phyloP scores from a whole-genome alignment of 2,797 vertebrate genomes.

The Malurus splendens region DNA sequence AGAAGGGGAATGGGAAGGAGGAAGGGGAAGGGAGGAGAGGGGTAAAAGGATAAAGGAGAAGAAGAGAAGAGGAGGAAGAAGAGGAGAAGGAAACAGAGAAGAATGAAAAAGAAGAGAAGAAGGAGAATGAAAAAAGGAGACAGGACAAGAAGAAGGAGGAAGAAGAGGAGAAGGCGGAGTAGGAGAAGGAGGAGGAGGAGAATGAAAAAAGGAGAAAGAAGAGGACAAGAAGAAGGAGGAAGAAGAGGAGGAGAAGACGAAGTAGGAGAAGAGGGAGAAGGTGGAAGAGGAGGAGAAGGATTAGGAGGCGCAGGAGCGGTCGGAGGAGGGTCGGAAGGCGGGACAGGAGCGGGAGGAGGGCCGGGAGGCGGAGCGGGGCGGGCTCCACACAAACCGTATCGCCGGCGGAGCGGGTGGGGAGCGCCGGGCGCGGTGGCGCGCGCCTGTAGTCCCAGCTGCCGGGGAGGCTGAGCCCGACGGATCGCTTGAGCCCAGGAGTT shows the following conservation, averaged over 20 bases:
- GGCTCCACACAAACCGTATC: too few relatives aligned
- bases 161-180: too few relatives aligned
- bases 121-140: neutral
- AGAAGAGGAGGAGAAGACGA: rapidly evolving
- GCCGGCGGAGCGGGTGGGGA: rapidly evolving
- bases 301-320: neutral
- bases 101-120: too few relatives aligned
- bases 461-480: slow-evolving; percentile 71
- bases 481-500: slow-evolving; percentile 74
- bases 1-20: neutral
- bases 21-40: rapidly evolving
- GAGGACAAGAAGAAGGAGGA: rapidly evolving
- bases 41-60: too few relatives aligned
- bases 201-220: too few relatives aligned
- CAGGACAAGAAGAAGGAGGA: too few relatives aligned
- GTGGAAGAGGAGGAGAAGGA: neutral
- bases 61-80: too few relatives aligned
- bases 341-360: neutral
- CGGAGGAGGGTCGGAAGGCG: neutral
- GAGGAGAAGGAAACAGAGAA: neutral
- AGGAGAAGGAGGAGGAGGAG: neutral
- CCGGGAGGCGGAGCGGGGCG: neutral
- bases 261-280: rapidly evolving
- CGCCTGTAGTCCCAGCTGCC: slow-evolving; percentile 69
- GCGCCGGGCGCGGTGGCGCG: slow-evolving; percentile 69